Evolutionary conservation across 2,113 vertebrate genomes (phyloP).

Genomic region (Pseudorasbora parva): DNA sequence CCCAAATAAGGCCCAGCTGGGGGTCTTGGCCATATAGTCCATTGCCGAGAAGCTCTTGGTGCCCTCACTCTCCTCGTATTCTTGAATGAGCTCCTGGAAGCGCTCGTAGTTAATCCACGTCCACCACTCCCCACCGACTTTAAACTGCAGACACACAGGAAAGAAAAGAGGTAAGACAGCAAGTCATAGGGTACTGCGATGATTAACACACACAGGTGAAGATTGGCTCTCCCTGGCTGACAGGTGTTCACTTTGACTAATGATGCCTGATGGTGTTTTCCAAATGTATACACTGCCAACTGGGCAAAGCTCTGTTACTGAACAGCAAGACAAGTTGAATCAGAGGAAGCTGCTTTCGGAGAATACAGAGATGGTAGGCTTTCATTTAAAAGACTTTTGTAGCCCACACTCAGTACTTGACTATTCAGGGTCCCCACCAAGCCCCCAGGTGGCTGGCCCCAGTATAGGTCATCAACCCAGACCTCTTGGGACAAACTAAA

Average conservation of each 20-base stretch:
- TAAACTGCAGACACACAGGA: slow-evolving; percentile 79
- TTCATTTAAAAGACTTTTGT: background rate
- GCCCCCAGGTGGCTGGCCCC: too few species aligned
- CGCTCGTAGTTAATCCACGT: slow-evolving; percentile 91
- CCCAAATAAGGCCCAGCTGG: slow-evolving; percentile 88
- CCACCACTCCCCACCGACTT: slow-evolving; percentile 84
- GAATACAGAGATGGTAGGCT: background rate
- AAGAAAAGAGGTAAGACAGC: background rate
- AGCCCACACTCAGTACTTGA: background rate
- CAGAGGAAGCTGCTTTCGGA: background rate
- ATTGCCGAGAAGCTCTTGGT: slow-evolving; percentile 77
- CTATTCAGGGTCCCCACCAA: background rate
- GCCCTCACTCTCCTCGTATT: slow-evolving; percentile 72
- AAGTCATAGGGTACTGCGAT: background rate
- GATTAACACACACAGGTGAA: background rate
- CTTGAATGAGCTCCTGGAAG: slow-evolving; percentile 84
- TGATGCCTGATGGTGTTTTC: background rate
- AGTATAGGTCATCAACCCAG: too few species aligned
- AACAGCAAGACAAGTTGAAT: background rate
- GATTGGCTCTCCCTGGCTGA: slow-evolving; percentile 1
- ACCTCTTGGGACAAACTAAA: too few species aligned
- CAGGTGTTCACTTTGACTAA: slow-evolving; percentile 30
- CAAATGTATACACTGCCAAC: background rate
- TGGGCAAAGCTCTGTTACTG: background rate
- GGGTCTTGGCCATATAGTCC: slow-evolving; percentile 86